Conservation (phyloP, 2,113 vertebrate genomes). For the Sylvicapra grimmia region DNA sequence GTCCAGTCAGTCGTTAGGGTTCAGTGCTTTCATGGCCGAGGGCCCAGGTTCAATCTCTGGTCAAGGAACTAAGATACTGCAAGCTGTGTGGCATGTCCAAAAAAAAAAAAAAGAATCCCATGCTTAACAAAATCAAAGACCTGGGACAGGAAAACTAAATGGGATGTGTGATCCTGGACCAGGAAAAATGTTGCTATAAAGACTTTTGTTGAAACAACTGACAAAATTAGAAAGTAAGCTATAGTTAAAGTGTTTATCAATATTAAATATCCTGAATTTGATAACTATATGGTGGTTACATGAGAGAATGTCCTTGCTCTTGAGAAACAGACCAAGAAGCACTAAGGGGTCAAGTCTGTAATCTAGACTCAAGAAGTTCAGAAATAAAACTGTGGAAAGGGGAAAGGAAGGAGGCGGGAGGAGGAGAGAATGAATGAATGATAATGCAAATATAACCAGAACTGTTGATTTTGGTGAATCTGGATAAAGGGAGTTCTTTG, state of each 20-base stretch:
- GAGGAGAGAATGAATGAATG: neutral
- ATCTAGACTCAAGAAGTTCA: neutral
- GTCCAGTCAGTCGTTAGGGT: neutral
- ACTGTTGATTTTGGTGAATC: neutral
- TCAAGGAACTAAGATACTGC: neutral
- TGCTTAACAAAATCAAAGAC: neutral
- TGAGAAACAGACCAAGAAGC: neutral
- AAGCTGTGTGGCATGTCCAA: neutral
- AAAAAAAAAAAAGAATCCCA: neutral
- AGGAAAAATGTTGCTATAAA: neutral
- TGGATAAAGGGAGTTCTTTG: neutral
- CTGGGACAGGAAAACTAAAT: neutral
- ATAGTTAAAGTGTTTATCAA: neutral
- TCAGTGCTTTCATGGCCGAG: neutral
- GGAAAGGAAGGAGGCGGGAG: rapidly evolving
- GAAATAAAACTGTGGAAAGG: neutral
- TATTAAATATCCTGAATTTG: neutral
- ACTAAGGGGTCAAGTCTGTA: neutral
- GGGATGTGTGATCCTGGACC: neutral
- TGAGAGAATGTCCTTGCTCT: neutral
- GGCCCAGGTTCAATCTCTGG: neutral
- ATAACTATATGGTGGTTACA: neutral
- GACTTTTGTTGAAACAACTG: neutral
- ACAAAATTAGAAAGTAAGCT: neutral
- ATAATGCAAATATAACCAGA: neutral